A percentile compares a stretch with the other conserved stretches of the same genome.
phyloP scores from a whole-genome alignment of 2,797 vertebrate species.

The Gallirallus australis region DNA sequence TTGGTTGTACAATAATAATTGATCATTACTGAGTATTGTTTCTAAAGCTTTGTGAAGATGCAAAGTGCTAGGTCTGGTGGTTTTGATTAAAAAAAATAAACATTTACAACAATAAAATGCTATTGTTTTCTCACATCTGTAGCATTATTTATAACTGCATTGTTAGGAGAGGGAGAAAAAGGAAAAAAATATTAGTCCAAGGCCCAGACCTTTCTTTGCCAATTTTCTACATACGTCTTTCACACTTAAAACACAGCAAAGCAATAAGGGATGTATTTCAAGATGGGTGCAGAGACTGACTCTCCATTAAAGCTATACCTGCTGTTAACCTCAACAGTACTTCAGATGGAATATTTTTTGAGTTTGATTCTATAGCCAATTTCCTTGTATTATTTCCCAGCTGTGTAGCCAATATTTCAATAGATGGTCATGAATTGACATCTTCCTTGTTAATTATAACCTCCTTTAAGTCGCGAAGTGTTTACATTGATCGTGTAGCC shows the following conservation, averaged over 20 bases:
- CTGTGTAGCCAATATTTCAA: not conserved
- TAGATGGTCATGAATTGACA: not conserved
- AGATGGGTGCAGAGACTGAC: not conserved
- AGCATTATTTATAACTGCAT: not conserved
- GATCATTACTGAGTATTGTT: slow-evolving; percentile 42
- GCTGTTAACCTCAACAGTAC: not conserved
- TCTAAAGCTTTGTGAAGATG: slow-evolving; percentile 20
- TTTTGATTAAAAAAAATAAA: not conserved
- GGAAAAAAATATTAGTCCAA: not conserved
- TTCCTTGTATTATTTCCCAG: slow-evolving; percentile 27
- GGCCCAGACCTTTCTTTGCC: not conserved
- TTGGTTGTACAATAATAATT: not conserved
- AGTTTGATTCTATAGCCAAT: not conserved
- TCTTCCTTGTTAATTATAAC: slow-evolving; percentile 38
- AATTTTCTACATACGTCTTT: not conserved
- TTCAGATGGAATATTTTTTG: not conserved
- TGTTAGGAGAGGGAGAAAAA: rapidly evolving
- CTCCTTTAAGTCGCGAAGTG: not conserved
- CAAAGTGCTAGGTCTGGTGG: slow-evolving; percentile 1
- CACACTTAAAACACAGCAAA: not conserved
- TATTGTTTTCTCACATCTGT: slow-evolving; percentile 39
- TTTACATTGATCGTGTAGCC: slow-evolving; percentile 5
- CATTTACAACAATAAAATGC: not conserved
- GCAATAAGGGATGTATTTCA: not conserved
- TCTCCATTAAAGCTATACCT: slow-evolving; percentile 4